Evolutionary conservation across 2,888 invertebrate genomes (phyloP).

Genomic region (Villa cingulata): DNA sequence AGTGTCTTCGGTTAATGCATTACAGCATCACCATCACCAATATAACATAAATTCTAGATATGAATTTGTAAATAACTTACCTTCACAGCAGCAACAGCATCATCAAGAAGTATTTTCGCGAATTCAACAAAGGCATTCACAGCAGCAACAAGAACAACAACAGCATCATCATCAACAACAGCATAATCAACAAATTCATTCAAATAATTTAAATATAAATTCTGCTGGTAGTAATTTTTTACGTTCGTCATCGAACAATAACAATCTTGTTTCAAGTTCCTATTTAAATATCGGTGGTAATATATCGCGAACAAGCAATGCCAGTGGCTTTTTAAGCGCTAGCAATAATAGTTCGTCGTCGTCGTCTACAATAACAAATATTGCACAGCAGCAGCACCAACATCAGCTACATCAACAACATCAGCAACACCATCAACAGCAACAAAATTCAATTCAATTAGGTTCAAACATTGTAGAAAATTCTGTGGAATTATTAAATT

Average conservation of each 20-base stretch:
- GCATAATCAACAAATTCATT: constrained; percentile 22
- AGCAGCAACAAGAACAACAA: constrained; percentile 18
- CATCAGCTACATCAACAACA: neutral
- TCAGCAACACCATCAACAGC: neutral
- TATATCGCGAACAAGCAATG: constrained; percentile 9
- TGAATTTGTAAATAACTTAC: constrained; percentile 2
- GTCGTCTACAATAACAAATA: neutral
- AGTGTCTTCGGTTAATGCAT: constrained; percentile 18
- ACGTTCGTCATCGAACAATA: constrained; percentile 2
- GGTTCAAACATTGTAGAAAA: neutral
- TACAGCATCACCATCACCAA: constrained; percentile 20
- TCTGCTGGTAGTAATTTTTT: neutral
- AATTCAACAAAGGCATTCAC: constrained; percentile 15
- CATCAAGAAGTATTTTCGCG: constrained; percentile 10
- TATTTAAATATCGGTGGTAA: constrained; percentile 13
- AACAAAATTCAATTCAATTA: neutral
- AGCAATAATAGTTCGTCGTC: neutral
- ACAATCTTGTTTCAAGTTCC: constrained; percentile 14
- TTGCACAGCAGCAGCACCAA: neutral
- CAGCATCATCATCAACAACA: constrained; percentile 11
- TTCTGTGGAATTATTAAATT: neutral
- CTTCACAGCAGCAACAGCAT: constrained; percentile 12
- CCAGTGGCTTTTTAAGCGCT: neutral
- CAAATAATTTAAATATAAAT: constrained; percentile 3
- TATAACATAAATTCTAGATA: constrained; percentile 15